Base-by-base conservation (phyloP, 2,888 invertebrate genomes). In the Ophioninae sp. region DNA sequence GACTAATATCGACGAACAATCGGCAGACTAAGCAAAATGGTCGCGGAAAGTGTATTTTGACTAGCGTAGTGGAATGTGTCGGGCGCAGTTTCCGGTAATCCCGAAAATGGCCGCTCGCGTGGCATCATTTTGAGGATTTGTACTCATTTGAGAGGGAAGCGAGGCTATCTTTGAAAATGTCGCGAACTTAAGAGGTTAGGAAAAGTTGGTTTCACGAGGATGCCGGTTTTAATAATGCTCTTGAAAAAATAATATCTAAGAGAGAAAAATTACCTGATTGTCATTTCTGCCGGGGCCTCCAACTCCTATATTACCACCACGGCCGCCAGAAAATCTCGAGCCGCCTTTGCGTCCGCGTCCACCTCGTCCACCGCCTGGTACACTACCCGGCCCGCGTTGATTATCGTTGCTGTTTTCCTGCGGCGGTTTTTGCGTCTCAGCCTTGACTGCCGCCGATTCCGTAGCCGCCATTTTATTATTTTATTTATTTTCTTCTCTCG, bases 301-400 rank as follows among this genome's bases (percentile, higher is more conserved):
- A 82, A 68, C 89, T 10, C 81, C 87, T n/a, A 87, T 87, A 62
- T 89, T 91, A 17, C 89, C 90, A n/a, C 89, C 91, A 0, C 92
- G 89, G 41, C 90, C 91, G 2, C 91, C 90, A 6, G 91, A 90
- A 74, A 92, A 91, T 23, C 91, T 84, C 1, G 92, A 89, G 21
- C 89, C 88, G 44, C 91, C 90, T 87, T 90, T 89, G 61, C 91
- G 87, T 59, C 91, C 89, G 72, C 90, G 89, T 81, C 90, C 89
- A 8, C 84, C 85, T 8, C 85, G 86, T 21, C 83, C 85, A 7
- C 85, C 85, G n/a, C 87, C 87, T 69, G 88, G 86, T 86, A 30
- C 30, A 30, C 89, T 59, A 64, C 87, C 82, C 17, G 87, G 86
- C 37, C 86, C 84, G 17, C 89, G 88, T 44, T 89, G 88, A 7